Conservation (phyloP, 2,113 vertebrate species). For the human region DNA sequence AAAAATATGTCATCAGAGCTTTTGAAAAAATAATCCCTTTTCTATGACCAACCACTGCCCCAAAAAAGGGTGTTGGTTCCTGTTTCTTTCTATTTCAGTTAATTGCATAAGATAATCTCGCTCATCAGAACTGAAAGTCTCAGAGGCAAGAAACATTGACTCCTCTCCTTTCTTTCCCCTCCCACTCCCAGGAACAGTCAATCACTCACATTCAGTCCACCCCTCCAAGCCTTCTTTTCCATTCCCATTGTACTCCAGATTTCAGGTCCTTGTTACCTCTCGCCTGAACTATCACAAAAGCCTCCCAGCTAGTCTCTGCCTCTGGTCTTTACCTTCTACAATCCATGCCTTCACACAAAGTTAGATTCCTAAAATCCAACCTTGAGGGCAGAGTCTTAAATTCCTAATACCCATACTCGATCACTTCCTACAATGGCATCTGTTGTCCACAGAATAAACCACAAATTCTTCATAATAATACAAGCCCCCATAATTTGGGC, state of each 20-base stretch:
- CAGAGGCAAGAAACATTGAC: neutral
- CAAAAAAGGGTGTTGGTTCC: neutral
- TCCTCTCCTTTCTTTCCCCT: neutral
- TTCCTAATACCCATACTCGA: neutral
- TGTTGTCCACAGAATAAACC: neutral
- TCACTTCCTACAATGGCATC: neutral
- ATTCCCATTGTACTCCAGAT: neutral
- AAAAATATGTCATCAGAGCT: neutral
- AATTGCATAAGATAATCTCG: neutral
- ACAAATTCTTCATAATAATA: neutral
- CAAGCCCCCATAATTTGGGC: neutral
- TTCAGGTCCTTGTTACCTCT: neutral
- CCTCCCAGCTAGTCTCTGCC: neutral
- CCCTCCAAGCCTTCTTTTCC: neutral
- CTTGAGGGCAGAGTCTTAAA: neutral
- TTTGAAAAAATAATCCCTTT: slow-evolving; percentile 35
- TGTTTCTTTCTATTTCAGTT: neutral
- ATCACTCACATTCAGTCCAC: neutral
- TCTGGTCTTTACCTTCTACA: neutral
- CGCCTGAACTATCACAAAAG: neutral
- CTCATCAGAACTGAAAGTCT: neutral
- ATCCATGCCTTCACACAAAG: neutral
- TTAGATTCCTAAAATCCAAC: neutral
- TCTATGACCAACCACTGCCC: neutral
- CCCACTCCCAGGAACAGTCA: neutral